These are phyloP conservation scores for Anthophora plumipes DNA, from an alignment of 2,888 invertebrate genomes.

Conservation along the genomic window DNA sequence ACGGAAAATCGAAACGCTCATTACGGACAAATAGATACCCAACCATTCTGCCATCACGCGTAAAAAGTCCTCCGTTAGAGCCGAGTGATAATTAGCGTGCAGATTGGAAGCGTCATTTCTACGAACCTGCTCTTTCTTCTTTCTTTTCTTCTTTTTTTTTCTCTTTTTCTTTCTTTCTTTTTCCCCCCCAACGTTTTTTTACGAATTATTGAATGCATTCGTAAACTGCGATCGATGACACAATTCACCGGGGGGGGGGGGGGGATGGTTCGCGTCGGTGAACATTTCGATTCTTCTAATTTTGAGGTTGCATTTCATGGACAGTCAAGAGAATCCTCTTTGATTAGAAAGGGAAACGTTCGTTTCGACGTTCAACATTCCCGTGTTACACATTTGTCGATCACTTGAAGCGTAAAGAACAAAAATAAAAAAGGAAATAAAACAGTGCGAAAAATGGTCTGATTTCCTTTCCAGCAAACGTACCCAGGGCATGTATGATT, in stretches of 20 bases:
- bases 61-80: slow-evolving; percentile 43
- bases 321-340: slow-evolving; percentile 15
- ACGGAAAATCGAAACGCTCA: slow-evolving; percentile 75
- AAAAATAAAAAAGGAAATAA: background rate
- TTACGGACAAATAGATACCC: slow-evolving; percentile 71
- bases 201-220: slow-evolving; percentile 51
- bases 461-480: background rate
- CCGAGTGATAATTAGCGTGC: slow-evolving; percentile 55
- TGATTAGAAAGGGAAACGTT: background rate
- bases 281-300: slow-evolving; percentile 29
- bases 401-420: background rate
- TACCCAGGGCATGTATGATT: too few relatives aligned
- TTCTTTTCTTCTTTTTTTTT: too few relatives aligned
- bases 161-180: too few relatives aligned
- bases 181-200: slow-evolving; percentile 24
- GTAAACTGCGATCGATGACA: slow-evolving; percentile 60
- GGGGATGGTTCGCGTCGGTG: slow-evolving; percentile 25
- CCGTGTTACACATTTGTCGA: background rate
- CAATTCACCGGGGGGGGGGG: slow-evolving; percentile 24
- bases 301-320: background rate
- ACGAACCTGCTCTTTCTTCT: slow-evolving; percentile 2
- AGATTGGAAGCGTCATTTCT: slow-evolving; percentile 41
- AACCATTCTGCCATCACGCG: slow-evolving; percentile 45
- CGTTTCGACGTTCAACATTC: background rate
- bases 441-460: background rate